Evolutionary conservation across 2,888 invertebrate genomes (phyloP), one percentile per base, ranked within the genome.

Genomic region (Sphaerophoria rueppellii): DNA sequence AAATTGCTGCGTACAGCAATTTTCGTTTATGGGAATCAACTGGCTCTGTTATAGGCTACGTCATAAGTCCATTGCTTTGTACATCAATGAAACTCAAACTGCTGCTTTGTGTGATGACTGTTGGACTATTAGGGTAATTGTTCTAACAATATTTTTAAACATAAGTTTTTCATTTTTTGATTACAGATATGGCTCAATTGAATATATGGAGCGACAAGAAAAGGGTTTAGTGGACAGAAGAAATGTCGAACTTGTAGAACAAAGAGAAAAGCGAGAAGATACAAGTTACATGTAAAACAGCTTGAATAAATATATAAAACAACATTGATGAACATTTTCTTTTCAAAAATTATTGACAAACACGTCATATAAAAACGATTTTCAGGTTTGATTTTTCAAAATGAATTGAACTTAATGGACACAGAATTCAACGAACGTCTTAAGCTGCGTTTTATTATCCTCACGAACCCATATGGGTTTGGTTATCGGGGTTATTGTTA

Each of bases 1-100:
- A 97, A 89, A 98, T 98, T 89, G 97, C 98, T 0, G 96, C 97
- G 0, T 98, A 97, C 91, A 97, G 98, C 87, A 98, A 98, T 92
- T 98, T 98, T 91, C 94, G 98, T 7, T 92, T 98, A 63, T 98
- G 98, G 98, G 98, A 98, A 91, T 95, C 97, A 0, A 94, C 96
- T 0, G 98, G 98, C 67, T 97, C 98, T 78, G 97, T 97, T 12
- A 93, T 97, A 73, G 95, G 97, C 0, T 98, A 97, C 88, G 94
- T 95, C 0, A 95, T 95, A 76, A 97, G 96, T 57, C 95, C 96
- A 3, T 95, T 95, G 89, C 91, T 97, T 5, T 96, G 96, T 89
- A 95, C 96, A 0, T 92, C 94, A 67, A 93, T 94, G 0, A 97
- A 97, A 89, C 90, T 97, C 6, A 94, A 94, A 89, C 92, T 95